Evolutionary conservation across 2,797 vertebrate genomes (phyloP).

Genomic region (Merluccius polli): DNA sequence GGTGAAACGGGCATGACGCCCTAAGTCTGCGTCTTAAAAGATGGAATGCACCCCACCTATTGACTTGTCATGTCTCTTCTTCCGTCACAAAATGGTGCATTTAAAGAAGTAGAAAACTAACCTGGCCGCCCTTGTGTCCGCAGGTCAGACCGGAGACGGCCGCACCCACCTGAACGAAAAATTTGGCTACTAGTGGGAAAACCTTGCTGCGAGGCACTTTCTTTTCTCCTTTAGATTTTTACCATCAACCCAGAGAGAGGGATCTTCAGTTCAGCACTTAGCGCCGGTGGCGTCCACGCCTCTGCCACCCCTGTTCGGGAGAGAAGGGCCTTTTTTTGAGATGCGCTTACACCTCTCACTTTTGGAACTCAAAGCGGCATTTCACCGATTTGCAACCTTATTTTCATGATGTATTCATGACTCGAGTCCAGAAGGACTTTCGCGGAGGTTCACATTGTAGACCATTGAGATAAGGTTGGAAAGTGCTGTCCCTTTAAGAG

Average conservation of each 20-base stretch:
- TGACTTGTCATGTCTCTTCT: too few relatives aligned
- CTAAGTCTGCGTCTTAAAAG: too few relatives aligned
- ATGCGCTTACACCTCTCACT: too few relatives aligned
- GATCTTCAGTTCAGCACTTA: not conserved
- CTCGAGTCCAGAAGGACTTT: not conserved
- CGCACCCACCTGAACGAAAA: slow-evolving; percentile 96
- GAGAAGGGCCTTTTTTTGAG: not conserved
- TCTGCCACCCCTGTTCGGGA: not conserved
- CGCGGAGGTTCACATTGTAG: not conserved
- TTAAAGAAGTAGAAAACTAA: not conserved
- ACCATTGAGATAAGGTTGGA: not conserved
- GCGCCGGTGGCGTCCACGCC: not conserved
- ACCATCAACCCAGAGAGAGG: not conserved
- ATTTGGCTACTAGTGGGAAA: slow-evolving; percentile 82
- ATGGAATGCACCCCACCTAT: too few relatives aligned
- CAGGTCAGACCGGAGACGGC: slow-evolving; percentile 93
- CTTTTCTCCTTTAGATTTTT: slow-evolving; percentile 4
- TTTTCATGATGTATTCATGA: not conserved
- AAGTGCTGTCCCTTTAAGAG: not conserved
- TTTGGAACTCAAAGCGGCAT: too few relatives aligned
- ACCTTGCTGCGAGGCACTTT: not conserved
- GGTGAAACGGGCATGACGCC: too few relatives aligned
- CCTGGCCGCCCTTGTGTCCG: not conserved
- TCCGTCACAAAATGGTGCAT: too few relatives aligned
- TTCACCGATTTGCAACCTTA: not conserved